Conservation (phyloP, 2,888 invertebrate genomes). For the Theretra japonica region DNA sequence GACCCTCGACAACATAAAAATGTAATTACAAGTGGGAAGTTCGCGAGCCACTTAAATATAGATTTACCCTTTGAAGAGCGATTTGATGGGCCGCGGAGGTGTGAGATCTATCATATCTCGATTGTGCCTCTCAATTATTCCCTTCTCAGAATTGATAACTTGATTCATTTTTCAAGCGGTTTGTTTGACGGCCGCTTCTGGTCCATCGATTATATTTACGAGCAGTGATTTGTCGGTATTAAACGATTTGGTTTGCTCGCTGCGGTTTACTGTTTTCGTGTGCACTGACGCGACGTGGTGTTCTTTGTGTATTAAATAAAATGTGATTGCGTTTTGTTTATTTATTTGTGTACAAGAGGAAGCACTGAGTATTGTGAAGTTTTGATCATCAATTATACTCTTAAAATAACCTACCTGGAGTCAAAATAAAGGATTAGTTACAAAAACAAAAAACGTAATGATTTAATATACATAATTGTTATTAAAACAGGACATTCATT, state of each 20-base stretch:
- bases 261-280: background rate
- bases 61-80: slow-evolving; percentile 81
- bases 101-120: slow-evolving; percentile 81
- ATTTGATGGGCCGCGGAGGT: slow-evolving; percentile 74
- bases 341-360: no score
- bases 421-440: no score
- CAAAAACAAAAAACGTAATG: no score
- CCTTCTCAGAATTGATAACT: slow-evolving; percentile 70
- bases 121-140: slow-evolving; percentile 79
- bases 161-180: slow-evolving; percentile 73
- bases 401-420: no score
- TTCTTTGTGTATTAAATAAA: background rate
- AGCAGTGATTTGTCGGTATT: slow-evolving; percentile 15
- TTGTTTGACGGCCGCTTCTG: slow-evolving; percentile 32
- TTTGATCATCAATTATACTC: no score
- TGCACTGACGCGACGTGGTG: background rate
- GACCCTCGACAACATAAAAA: slow-evolving; percentile 75
- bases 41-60: slow-evolving; percentile 78
- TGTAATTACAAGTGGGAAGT: slow-evolving; percentile 78
- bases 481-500: no score
- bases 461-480: no score
- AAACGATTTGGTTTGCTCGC: background rate
- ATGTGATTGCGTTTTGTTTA: background rate
- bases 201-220: slow-evolving; percentile 24
- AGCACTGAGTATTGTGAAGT: no score